Percentiles rank a stretch among this genome's conserved stretches.
Evolutionary conservation across 2,113 vertebrate species (phyloP).

Genomic region (Chitala chitala): DNA sequence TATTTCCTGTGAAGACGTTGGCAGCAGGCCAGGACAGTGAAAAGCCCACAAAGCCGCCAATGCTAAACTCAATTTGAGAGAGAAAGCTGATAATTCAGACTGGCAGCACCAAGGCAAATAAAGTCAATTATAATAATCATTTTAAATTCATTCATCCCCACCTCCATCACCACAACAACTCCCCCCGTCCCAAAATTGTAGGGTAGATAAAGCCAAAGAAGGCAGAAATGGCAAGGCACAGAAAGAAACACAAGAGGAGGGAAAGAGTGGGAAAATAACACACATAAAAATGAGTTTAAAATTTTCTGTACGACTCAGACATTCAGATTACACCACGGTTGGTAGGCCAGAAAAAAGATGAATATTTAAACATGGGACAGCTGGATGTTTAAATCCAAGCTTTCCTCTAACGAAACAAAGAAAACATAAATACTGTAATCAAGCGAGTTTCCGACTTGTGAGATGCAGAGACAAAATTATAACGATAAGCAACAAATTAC

Average conservation of each 20-base stretch:
- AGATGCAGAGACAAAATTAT: background rate
- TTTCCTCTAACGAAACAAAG: background rate
- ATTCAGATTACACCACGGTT: background rate
- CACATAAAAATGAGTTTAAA: conserved; percentile 1
- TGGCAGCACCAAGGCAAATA: conserved; percentile 76
- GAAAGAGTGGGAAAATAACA: background rate
- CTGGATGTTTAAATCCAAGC: background rate
- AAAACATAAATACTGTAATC: background rate
- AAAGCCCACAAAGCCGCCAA: conserved; percentile 73
- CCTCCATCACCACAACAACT: no score
- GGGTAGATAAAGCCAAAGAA: conserved; percentile 48
- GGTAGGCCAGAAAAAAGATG: background rate
- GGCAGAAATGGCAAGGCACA: conserved; percentile 23
- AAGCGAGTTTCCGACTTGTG: background rate
- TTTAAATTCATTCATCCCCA: conserved; percentile 63
- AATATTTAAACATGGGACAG: background rate
- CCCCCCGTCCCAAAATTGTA: conserved; percentile 54
- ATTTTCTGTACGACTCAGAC: background rate
- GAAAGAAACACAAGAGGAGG: no score
- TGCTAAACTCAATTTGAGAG: conserved; percentile 74
- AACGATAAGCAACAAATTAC: background rate
- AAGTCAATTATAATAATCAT: conserved; percentile 66
- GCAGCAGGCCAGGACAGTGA: conserved; percentile 72
- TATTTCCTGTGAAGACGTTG: conserved; percentile 76
- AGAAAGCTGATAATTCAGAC: conserved; percentile 70